phyloP scores from a whole-genome alignment of 1,140 invertebrate genomes.

The Nebria ingens region DNA sequence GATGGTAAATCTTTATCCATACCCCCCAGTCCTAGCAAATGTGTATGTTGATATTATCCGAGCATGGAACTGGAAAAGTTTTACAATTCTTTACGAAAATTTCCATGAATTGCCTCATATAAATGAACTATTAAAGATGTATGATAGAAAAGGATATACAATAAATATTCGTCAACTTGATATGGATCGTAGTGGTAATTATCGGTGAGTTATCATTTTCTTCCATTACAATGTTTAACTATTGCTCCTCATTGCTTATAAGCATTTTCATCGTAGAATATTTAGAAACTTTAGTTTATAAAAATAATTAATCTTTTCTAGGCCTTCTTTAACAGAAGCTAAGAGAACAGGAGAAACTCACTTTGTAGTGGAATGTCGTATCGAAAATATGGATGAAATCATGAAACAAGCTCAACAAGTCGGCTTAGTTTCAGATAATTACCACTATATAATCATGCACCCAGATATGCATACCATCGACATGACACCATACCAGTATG shows the following conservation, averaged over 20 bases:
- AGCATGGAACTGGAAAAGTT: slow-evolving; percentile 66
- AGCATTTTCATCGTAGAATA: too few relatives aligned
- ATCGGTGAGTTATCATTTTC: slow-evolving; percentile 30
- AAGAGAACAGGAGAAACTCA: slow-evolving; percentile 53
- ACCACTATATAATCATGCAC: slow-evolving; percentile 67
- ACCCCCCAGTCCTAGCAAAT: slow-evolving; percentile 57
- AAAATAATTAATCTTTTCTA: not conserved
- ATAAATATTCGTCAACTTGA: slow-evolving; percentile 50
- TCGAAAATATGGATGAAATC: slow-evolving; percentile 51
- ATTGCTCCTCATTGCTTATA: slow-evolving; percentile 10
- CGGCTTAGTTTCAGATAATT: slow-evolving; percentile 65
- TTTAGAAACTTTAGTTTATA: too few relatives aligned
- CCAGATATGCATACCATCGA: slow-evolving; percentile 73
- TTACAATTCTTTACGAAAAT: slow-evolving; percentile 77
- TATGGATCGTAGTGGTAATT: slow-evolving; percentile 39
- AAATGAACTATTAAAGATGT: slow-evolving; percentile 63
- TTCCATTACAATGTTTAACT: not conserved
- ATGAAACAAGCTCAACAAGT: slow-evolving; percentile 70
- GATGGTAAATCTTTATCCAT: slow-evolving; percentile 74
- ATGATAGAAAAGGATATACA: slow-evolving; percentile 41
- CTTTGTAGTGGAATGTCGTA: slow-evolving; percentile 68
- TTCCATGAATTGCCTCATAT: slow-evolving; percentile 64
- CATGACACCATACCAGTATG: slow-evolving; percentile 69
- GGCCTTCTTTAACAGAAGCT: slow-evolving; percentile 46
- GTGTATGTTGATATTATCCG: slow-evolving; percentile 61